Evolutionary conservation across 1,140 invertebrate species (phyloP).

Genomic region (Bathynomus jamesi): DNA sequence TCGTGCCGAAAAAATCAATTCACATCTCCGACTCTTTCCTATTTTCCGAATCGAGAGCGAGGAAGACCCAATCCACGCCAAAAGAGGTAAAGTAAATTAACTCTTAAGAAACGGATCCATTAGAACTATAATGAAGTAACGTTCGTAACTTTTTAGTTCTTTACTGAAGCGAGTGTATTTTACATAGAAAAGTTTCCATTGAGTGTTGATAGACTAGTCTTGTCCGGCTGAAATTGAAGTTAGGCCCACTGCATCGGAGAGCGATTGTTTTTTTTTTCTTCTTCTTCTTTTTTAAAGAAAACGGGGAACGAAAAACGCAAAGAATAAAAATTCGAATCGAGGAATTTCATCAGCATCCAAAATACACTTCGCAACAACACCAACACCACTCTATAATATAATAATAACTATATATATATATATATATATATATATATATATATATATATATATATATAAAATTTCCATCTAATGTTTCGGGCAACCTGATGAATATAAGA

Average conservation of each 20-base stretch:
- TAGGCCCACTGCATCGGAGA: constrained; percentile 4
- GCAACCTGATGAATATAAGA: background rate
- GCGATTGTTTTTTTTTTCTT: too few relatives aligned
- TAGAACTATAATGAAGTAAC: background rate
- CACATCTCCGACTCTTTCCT: background rate
- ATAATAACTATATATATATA: background rate
- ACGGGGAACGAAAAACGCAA: too few relatives aligned
- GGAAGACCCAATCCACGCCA: background rate
- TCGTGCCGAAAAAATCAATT: constrained; percentile 12
- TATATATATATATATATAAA: too few relatives aligned
- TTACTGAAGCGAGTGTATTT: background rate
- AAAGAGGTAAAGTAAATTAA: background rate
- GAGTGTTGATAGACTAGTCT: constrained; percentile 15
- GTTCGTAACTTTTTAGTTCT: background rate
- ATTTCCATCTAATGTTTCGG: background rate
- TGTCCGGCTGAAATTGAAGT: constrained; percentile 10
- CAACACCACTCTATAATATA: too few relatives aligned
- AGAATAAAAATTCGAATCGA: too few relatives aligned
- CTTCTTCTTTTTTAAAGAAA: too few relatives aligned
- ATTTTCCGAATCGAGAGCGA: background rate
- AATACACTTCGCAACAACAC: too few relatives aligned
- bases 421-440: background rate
- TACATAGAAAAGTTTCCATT: constrained; percentile 14
- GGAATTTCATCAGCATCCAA: too few relatives aligned
- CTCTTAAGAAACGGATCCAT: background rate